Conservation (phyloP, 2,113 vertebrate species). For the Pelecanus crispus region DNA sequence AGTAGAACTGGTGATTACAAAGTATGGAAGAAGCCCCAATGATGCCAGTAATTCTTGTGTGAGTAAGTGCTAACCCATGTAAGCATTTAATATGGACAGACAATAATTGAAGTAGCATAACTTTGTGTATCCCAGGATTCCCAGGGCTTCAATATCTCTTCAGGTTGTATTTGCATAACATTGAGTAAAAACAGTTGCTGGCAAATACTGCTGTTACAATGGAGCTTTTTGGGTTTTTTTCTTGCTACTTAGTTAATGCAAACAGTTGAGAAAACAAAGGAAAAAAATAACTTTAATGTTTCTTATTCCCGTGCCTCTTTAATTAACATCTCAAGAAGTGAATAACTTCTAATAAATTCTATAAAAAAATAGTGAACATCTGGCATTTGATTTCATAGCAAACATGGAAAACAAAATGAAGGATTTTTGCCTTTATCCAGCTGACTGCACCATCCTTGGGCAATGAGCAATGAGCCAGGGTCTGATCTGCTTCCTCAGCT, state of each 20-base stretch:
- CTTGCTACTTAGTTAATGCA: neutral
- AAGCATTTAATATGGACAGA: neutral
- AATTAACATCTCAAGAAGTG: neutral
- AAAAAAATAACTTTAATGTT: neutral
- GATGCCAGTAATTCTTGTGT: neutral
- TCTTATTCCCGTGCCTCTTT: neutral
- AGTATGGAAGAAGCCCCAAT: neutral
- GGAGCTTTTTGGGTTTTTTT: neutral
- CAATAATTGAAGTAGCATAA: neutral
- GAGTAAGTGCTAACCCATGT: neutral
- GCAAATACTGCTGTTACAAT: neutral
- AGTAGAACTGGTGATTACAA: neutral
- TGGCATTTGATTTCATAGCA: neutral
- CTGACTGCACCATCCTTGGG: neutral
- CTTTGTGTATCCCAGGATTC: neutral
- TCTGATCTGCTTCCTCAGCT: neutral
- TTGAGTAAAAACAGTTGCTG: neutral
- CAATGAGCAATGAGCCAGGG: neutral
- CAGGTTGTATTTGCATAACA: neutral
- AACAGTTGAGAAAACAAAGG: neutral
- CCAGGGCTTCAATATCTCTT: neutral
- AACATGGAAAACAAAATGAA: neutral
- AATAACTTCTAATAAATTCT: neutral
- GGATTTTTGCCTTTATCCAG: neutral
- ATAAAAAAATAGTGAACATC: neutral